Conservation (phyloP, 2,113 vertebrate species). For the Patagioenas fasciata region DNA sequence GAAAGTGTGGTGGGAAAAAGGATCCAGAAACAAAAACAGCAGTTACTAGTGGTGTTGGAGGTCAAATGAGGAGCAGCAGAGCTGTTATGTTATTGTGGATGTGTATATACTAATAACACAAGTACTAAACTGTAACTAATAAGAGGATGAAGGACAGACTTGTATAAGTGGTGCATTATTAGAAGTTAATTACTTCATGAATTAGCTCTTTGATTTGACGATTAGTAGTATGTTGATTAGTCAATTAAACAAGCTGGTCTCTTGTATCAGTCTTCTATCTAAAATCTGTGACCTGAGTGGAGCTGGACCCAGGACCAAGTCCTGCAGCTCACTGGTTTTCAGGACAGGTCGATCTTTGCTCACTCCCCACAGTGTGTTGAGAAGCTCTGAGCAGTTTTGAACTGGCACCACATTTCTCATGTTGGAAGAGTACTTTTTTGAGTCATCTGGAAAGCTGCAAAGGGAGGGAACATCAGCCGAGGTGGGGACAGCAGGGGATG, state of each 20-base stretch:
- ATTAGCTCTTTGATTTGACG: background rate
- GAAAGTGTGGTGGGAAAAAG: rapidly evolving
- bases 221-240: background rate
- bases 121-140: background rate
- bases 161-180: background rate
- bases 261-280: background rate
- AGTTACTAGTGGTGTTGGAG: background rate
- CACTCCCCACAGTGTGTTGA: rapidly evolving
- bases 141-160: background rate
- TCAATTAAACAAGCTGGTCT: background rate
- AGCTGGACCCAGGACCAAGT: background rate
- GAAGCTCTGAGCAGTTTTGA: background rate
- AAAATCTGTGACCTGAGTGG: background rate
- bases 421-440: background rate
- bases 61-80: background rate
- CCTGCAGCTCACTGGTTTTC: background rate
- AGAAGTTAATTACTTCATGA: background rate
- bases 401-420: background rate
- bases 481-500: too few species aligned
- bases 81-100: background rate
- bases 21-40: background rate
- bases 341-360: background rate
- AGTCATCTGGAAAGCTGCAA: background rate
- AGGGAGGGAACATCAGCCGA: background rate
- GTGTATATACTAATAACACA: background rate